phyloP scores from a whole-genome alignment of 1,140 invertebrate species.

The Drosophila prosaltans region DNA sequence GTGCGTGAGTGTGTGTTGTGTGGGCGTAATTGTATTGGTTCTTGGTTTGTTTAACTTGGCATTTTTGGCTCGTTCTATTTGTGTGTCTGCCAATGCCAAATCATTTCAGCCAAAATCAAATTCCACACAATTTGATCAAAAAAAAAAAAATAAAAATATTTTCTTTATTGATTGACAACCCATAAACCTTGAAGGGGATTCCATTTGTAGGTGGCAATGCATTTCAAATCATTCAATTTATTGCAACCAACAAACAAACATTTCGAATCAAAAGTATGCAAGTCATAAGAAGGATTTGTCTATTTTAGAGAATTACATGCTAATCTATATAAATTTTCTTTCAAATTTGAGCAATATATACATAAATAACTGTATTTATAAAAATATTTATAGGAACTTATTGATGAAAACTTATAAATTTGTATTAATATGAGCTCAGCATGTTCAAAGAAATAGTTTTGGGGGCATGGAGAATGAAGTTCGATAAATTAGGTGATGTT shows the following conservation, averaged over 20 bases:
- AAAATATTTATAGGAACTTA: too few species aligned
- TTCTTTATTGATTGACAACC: constrained; percentile 56
- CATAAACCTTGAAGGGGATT: constrained; percentile 36
- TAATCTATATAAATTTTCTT: too few species aligned
- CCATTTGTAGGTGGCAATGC: constrained; percentile 34
- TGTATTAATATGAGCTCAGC: too few species aligned
- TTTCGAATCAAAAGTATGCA: too few species aligned
- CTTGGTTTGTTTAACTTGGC: constrained; percentile 55
- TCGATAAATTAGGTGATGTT: too few species aligned
- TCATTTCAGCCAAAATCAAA: constrained; percentile 55
- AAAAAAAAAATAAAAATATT: constrained; percentile 19
- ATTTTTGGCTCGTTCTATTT: constrained; percentile 54
- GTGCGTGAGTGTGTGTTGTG: constrained; percentile 8
- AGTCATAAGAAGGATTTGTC: too few species aligned
- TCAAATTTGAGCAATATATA: too few species aligned
- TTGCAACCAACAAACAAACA: background rate
- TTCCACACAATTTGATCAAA: constrained; percentile 51
- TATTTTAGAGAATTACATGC: too few species aligned
- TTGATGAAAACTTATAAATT: too few species aligned
- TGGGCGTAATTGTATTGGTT: constrained; percentile 25
- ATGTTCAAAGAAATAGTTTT: too few species aligned
- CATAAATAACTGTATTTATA: too few species aligned
- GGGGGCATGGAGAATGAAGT: too few species aligned
- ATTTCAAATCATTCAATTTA: background rate
- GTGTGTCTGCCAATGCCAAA: constrained; percentile 42